A percentile compares a stretch with the other conserved stretches of the same genome.
These are phyloP conservation scores for Perodicticus potto DNA, from an alignment of 2,797 vertebrate species.

Conservation along the genomic window DNA sequence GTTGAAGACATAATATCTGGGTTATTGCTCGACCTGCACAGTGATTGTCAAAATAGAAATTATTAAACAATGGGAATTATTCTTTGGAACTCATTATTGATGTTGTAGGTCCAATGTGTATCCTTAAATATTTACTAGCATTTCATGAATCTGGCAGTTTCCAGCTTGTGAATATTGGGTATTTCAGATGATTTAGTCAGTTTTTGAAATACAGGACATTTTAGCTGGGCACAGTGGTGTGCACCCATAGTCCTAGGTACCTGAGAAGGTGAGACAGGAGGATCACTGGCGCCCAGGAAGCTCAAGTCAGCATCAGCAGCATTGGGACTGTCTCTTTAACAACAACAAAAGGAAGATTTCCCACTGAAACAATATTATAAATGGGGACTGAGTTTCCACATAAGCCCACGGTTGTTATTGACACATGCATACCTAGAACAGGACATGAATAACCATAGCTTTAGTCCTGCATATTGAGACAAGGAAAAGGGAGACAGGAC, in stretches of 20 bases:
- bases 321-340: background rate
- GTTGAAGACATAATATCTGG: background rate
- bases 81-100: background rate
- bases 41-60: slow-evolving; percentile 34
- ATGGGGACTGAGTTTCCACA: background rate
- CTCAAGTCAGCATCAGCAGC: background rate
- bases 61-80: slow-evolving; percentile 28
- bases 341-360: background rate
- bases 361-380: background rate
- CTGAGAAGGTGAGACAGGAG: background rate
- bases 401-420: background rate
- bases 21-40: background rate
- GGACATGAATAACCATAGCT: background rate
- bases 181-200: background rate
- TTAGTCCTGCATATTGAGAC: background rate
- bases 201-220: background rate
- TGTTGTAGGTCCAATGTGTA: background rate
- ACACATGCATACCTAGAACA: background rate
- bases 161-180: background rate
- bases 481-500: accelerated
- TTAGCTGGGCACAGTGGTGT: background rate
- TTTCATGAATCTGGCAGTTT: slow-evolving; percentile 32
- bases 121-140: slow-evolving; percentile 8
- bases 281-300: background rate
- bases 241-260: background rate